Evolutionary conservation across 2,797 vertebrate species (phyloP).

Genomic region (Galagoides demidoff): DNA sequence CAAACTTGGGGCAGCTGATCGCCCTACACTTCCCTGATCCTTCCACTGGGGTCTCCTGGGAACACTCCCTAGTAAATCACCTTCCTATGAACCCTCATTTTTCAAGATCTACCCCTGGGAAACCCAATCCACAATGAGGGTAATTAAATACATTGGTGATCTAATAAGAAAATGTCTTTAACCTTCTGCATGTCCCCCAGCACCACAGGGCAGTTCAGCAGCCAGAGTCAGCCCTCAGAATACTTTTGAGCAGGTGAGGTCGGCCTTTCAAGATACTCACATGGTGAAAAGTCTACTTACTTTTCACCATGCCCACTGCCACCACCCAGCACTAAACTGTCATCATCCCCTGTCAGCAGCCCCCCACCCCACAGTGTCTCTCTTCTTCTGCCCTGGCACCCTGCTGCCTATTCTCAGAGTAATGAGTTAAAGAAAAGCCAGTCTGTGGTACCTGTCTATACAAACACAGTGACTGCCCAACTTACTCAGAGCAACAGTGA

Average conservation of each 20-base stretch:
- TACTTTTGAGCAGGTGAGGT: not conserved
- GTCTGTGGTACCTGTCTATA: not conserved
- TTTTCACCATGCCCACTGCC: not conserved
- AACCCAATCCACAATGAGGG: not conserved
- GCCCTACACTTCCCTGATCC: no score
- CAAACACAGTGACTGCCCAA: no score
- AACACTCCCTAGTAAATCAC: not conserved
- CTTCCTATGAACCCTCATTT: not conserved
- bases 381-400: rapidly evolving
- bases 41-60: not conserved
- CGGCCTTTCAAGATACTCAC: not conserved
- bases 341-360: not conserved
- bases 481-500: not conserved
- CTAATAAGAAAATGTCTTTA: not conserved
- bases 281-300: not conserved
- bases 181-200: not conserved
- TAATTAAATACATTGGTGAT: not conserved
- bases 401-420: not conserved
- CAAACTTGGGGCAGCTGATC: not conserved
- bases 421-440: not conserved
- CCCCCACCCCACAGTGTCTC: not conserved
- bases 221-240: not conserved
- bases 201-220: not conserved
- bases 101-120: not conserved
- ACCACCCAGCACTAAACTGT: no score